These are phyloP conservation scores for Rhopalosiphum nymphaeae DNA, from an alignment of 2,888 invertebrate species.

Conservation along the genomic window DNA sequence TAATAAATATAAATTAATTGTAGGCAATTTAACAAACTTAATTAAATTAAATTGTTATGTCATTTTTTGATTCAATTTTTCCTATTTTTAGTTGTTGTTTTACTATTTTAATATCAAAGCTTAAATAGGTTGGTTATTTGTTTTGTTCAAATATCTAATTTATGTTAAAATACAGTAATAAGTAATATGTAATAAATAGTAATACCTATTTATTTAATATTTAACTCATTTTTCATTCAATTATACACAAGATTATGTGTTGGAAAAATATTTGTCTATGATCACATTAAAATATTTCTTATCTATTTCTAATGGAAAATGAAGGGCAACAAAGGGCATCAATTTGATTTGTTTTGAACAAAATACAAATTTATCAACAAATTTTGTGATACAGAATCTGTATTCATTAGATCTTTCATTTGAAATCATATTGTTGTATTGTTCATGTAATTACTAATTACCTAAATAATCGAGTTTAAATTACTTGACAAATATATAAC, in stretches of 20 bases:
- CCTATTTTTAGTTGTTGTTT: neutral
- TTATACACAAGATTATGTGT: neutral
- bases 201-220: neutral
- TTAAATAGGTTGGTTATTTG: neutral
- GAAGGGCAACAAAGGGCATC: slow-evolving; percentile 38
- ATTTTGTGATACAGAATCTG: neutral
- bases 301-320: slow-evolving; percentile 5
- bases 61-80: neutral
- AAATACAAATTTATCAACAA: neutral
- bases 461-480: neutral
- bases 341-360: neutral
- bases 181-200: neutral
- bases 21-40: neutral
- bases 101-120: neutral
- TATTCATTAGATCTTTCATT: neutral
- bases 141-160: neutral
- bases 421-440: neutral
- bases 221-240: neutral
- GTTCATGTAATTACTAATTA: neutral
- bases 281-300: slow-evolving; percentile 9
- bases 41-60: neutral
- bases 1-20: neutral
- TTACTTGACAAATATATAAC: neutral
- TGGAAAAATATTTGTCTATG: neutral
- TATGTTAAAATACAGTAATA: neutral